Percentiles rank a stretch among this genome's conserved stretches.
Evolutionary conservation across 2,797 vertebrate species (phyloP).

Genomic region (Chelonia mydas): DNA sequence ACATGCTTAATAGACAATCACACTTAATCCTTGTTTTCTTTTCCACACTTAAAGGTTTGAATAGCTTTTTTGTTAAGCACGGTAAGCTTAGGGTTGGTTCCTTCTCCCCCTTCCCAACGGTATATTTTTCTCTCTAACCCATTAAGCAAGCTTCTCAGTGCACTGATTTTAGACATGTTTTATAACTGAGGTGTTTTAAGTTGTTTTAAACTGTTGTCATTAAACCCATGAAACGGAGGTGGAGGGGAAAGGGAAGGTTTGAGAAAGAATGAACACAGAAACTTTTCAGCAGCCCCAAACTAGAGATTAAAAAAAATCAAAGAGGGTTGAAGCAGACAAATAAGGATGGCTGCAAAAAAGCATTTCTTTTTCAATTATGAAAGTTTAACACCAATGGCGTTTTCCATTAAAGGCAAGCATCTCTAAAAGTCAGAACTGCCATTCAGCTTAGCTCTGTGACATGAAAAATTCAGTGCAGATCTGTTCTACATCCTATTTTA

Average conservation of each 20-base stretch:
- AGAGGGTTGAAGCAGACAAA: not conserved
- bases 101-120: not conserved
- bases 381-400: not conserved
- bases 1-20: constrained; percentile 3
- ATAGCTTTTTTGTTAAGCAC: constrained; percentile 31
- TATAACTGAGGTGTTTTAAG: constrained; percentile 40
- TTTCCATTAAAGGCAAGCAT: not conserved
- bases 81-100: constrained; percentile 27
- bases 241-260: not conserved
- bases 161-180: constrained; percentile 54
- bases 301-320: constrained; percentile 14
- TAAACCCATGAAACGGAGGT: not conserved
- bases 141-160: constrained; percentile 39
- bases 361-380: not conserved
- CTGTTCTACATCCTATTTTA: not conserved
- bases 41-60: constrained; percentile 59
- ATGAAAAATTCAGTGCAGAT: not conserved
- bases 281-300: not conserved
- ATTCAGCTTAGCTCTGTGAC: not conserved
- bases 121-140: constrained; percentile 1
- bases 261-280: constrained; percentile 4
- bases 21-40: constrained; percentile 50
- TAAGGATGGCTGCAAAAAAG: not conserved
- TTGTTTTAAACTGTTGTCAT: constrained; percentile 20
- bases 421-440: not conserved